Evolutionary conservation across 1,140 invertebrate genomes (phyloP).

Genomic region (Pogonus chalceus): DNA sequence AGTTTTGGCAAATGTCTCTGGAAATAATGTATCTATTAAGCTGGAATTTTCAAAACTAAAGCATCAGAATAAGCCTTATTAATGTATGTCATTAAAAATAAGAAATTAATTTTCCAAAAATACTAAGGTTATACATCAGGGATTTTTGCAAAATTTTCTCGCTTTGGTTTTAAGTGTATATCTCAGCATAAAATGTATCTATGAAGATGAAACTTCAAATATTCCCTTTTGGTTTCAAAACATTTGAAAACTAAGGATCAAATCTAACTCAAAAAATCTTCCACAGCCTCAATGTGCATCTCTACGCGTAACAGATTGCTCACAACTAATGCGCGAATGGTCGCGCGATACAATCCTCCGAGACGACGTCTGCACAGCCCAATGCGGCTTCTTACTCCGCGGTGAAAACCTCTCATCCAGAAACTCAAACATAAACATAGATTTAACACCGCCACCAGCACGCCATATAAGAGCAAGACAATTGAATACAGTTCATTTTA

Average conservation of each 20-base stretch:
- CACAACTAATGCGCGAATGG: slow-evolving; percentile 68
- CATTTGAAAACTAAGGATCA: not conserved
- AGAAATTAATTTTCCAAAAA: too few relatives aligned
- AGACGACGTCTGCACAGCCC: slow-evolving; percentile 82
- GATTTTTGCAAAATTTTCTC: too few relatives aligned
- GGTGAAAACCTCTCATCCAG: slow-evolving; percentile 27
- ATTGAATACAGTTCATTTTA: slow-evolving; percentile 29
- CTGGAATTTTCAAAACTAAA: too few relatives aligned
- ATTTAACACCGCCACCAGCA: slow-evolving; percentile 25
- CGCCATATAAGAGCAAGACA: slow-evolving; percentile 34
- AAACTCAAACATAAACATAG: slow-evolving; percentile 30
- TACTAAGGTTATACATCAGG: too few relatives aligned
- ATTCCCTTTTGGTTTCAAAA: not conserved
- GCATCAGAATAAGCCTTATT: too few relatives aligned
- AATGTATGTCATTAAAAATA: too few relatives aligned
- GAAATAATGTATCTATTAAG: too few relatives aligned
- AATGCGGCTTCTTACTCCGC: slow-evolving; percentile 61
- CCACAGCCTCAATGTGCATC: slow-evolving; percentile 83
- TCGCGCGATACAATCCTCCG: slow-evolving; percentile 68
- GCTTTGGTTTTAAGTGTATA: too few relatives aligned
- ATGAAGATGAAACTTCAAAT: too few relatives aligned
- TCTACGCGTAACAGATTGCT: slow-evolving; percentile 77
- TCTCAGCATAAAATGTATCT: too few relatives aligned
- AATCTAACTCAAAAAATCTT: too few relatives aligned
- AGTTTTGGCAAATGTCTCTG: too few relatives aligned